A percentile compares a stretch with the other conserved stretches of the same genome.
Evolutionary conservation across 2,888 invertebrate species (phyloP).

Genomic region (Heteromurus nitidus): DNA sequence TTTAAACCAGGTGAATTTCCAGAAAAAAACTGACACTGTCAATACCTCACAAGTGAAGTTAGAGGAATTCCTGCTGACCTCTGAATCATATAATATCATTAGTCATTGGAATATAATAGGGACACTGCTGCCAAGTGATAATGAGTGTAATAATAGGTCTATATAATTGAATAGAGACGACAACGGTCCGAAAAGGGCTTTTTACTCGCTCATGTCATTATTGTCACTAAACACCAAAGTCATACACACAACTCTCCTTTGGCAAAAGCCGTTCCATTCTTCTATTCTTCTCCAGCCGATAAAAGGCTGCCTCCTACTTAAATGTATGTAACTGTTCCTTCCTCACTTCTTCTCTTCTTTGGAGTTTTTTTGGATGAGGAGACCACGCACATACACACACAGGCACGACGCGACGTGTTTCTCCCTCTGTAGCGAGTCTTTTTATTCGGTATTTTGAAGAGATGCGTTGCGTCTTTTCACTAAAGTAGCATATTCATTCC

Average conservation of each 20-base stretch:
- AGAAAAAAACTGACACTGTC: too few species aligned
- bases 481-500: slow-evolving; percentile 40
- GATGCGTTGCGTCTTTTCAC: not conserved
- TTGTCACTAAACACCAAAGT: slow-evolving; percentile 50
- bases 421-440: too few species aligned
- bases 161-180: slow-evolving; percentile 43
- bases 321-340: not conserved
- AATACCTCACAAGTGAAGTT: not conserved
- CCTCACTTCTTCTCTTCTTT: slow-evolving; percentile 25
- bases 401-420: too few species aligned
- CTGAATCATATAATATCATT: slow-evolving; percentile 55
- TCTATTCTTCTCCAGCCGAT: slow-evolving; percentile 22
- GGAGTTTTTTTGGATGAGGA: too few species aligned
- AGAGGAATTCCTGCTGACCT: slow-evolving; percentile 27
- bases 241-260: slow-evolving; percentile 15
- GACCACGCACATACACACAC: too few species aligned
- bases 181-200: slow-evolving; percentile 3
- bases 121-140: slow-evolving; percentile 38
- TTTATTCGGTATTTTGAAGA: not conserved
- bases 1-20: too few species aligned
- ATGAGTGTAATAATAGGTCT: slow-evolving; percentile 48
- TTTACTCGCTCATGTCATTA: slow-evolving; percentile 35
- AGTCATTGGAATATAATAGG: slow-evolving; percentile 41
- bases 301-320: slow-evolving; percentile 7
- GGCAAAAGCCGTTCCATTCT: slow-evolving; percentile 29